phyloP scores from a whole-genome alignment of 2,113 vertebrate species.

The Anas platyrhynchos region DNA sequence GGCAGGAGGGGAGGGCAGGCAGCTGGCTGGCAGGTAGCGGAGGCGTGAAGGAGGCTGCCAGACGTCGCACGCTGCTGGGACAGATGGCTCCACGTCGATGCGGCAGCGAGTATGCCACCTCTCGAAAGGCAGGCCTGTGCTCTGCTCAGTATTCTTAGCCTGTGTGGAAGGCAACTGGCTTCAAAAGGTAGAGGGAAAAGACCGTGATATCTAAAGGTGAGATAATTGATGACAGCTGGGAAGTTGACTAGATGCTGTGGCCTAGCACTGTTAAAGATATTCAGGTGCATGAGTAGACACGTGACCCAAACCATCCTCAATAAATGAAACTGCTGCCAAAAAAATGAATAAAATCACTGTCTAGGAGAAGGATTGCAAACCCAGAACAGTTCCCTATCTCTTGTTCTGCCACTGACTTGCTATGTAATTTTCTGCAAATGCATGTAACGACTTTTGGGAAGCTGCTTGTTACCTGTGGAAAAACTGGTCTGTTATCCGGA shows the following conservation, averaged over 20 bases:
- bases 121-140: neutral
- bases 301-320: neutral
- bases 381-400: neutral
- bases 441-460: neutral
- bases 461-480: neutral
- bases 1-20: neutral
- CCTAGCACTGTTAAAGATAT: neutral
- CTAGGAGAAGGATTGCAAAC: neutral
- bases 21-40: neutral
- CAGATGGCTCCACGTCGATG: slow-evolving; percentile 6
- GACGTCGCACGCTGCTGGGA: neutral
- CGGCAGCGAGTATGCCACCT: neutral
- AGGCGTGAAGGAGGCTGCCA: slow-evolving; percentile 6
- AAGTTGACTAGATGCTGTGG: neutral
- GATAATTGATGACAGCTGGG: neutral
- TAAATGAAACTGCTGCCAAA: neutral
- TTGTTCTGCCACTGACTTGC: neutral
- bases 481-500: neutral
- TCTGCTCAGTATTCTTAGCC: neutral
- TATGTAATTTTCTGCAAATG: neutral
- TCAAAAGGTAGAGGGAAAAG: neutral
- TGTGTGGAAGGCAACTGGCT: neutral
- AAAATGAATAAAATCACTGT: neutral
- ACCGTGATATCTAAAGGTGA: neutral
- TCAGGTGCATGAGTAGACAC: neutral